Conservation (phyloP, 2,797 vertebrate genomes). For the Myotis myotis region DNA sequence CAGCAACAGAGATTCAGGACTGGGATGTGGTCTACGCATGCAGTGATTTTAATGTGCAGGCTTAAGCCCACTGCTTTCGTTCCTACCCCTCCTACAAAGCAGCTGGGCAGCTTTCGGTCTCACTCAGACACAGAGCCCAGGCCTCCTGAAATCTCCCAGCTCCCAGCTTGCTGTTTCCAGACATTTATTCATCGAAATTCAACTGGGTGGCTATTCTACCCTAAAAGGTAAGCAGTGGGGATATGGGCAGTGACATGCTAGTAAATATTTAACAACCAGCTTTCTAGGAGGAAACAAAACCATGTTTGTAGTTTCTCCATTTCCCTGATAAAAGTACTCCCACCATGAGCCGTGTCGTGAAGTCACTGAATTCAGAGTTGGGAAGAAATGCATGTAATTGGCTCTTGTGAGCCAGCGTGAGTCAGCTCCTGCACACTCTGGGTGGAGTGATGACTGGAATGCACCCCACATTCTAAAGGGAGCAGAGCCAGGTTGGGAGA, state of each 20-base stretch:
- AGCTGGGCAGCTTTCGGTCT: not conserved
- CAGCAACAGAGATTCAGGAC: not conserved
- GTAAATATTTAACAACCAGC: constrained; percentile 48
- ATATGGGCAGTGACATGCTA: not conserved
- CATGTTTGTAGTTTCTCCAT: not conserved
- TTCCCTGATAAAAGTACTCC: constrained; percentile 35
- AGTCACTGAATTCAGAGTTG: not conserved
- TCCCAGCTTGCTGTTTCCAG: not conserved
- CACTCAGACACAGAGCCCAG: not conserved
- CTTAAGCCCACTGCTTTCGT: not conserved
- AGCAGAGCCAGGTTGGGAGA: not conserved
- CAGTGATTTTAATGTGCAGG: not conserved
- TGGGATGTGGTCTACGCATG: not conserved
- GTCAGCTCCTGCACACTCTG: not conserved
- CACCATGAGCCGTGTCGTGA: not conserved
- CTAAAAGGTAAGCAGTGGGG: not conserved
- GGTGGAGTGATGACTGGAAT: not conserved
- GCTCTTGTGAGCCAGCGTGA: not conserved
- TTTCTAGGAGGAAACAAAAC: not conserved
- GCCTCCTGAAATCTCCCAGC: not conserved
- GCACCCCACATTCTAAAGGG: not conserved
- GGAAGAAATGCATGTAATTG: not conserved
- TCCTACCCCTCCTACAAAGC: not conserved
- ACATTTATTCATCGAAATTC: not conserved
- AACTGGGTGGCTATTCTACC: not conserved